phyloP scores from a whole-genome alignment of 2,888 invertebrate genomes.

The Lumbricus terrestris region DNA sequence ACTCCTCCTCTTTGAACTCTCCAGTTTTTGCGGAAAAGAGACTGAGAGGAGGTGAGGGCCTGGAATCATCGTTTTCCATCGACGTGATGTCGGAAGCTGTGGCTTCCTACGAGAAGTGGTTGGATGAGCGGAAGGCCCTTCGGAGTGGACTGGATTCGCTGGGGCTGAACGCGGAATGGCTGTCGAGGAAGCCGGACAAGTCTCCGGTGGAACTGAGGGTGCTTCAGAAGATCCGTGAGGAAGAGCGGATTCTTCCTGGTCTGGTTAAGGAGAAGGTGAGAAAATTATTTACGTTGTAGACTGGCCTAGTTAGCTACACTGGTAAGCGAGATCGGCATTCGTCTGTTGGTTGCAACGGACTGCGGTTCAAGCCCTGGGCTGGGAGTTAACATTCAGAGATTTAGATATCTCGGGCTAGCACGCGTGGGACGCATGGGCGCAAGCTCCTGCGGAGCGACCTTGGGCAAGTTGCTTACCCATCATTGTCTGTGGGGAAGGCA shows the following conservation, averaged over 20 bases:
- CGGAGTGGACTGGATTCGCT: constrained; percentile 49
- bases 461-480: no score
- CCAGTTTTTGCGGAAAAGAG: neutral
- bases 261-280: neutral
- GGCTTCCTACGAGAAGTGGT: constrained; percentile 48
- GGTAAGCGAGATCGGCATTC: no score
- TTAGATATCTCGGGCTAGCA: no score
- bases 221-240: constrained; percentile 41
- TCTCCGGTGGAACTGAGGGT: constrained; percentile 51
- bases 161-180: constrained; percentile 49
- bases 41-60: neutral
- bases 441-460: no score
- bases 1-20: neutral
- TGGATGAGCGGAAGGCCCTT: constrained; percentile 48
- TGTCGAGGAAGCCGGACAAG: constrained; percentile 50
- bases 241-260: constrained; percentile 16
- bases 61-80: neutral
- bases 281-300: neutral
- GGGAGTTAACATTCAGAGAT: no score
- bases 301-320: no score
- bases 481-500: no score
- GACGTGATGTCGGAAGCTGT: constrained; percentile 30
- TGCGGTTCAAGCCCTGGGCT: no score
- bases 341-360: no score
- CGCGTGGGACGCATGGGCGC: no score